phyloP scores from a whole-genome alignment of 2,888 invertebrate genomes.

The Neria commutata region DNA sequence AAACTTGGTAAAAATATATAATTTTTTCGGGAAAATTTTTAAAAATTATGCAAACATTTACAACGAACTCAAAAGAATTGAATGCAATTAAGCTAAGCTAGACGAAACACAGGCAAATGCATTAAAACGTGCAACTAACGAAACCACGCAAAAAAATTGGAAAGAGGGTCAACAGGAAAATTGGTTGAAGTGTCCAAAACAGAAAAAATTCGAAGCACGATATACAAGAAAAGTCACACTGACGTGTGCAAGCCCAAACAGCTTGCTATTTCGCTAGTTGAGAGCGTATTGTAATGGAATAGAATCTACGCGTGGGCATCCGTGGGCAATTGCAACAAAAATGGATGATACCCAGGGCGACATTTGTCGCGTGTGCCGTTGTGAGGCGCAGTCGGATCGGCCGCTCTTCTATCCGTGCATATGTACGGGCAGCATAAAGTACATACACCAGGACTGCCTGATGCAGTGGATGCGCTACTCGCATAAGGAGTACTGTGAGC shows the following conservation, averaged over 20 bases:
- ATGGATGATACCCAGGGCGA: slow-evolving; percentile 69
- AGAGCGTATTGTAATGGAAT: slow-evolving; percentile 19
- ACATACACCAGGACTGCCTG: slow-evolving; percentile 97
- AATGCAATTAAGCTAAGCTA: background rate
- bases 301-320: background rate
- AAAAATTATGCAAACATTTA: too few species aligned
- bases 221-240: slow-evolving; percentile 1
- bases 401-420: slow-evolving; percentile 98
- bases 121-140: background rate
- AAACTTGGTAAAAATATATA: background rate
- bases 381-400: slow-evolving; percentile 89
- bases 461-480: slow-evolving; percentile 99
- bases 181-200: background rate
- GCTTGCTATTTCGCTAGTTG: background rate
- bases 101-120: background rate
- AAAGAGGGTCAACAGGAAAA: slow-evolving; percentile 4
- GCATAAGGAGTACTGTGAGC: slow-evolving; percentile 96
- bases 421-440: slow-evolving; percentile 98
- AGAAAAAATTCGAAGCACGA: slow-evolving; percentile 2
- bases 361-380: slow-evolving; percentile 97
- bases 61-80: background rate
- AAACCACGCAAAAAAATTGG: background rate
- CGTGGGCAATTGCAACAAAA: slow-evolving; percentile 2
- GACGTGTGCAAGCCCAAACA: slow-evolving; percentile 24
- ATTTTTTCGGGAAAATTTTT: too few species aligned